phyloP scores from a whole-genome alignment of 2,888 invertebrate species.

The Xanthia togata region DNA sequence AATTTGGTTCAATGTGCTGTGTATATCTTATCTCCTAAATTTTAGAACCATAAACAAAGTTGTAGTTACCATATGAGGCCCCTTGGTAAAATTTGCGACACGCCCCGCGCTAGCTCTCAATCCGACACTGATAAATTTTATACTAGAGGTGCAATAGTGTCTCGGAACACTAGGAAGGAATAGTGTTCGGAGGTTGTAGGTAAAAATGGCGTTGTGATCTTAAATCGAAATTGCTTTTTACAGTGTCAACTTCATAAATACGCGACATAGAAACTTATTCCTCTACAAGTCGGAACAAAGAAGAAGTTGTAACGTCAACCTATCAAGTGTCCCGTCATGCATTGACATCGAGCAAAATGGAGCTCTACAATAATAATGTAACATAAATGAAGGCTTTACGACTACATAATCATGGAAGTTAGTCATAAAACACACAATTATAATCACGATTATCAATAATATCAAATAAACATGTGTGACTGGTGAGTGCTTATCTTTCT shows the following conservation, averaged over 20 bases:
- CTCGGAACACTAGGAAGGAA: too few relatives aligned
- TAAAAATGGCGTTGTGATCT: neutral
- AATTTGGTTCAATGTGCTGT: too few relatives aligned
- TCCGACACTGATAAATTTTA: too few relatives aligned
- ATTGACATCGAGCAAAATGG: slow-evolving; percentile 48
- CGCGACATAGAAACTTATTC: slow-evolving; percentile 28
- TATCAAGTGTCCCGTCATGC: slow-evolving; percentile 33
- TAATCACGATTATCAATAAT: slow-evolving; percentile 7
- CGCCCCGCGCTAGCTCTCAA: too few relatives aligned
- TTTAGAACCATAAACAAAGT: too few relatives aligned
- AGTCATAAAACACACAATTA: neutral
- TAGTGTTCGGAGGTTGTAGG: too few relatives aligned
- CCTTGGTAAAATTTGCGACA: too few relatives aligned
- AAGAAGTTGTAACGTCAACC: slow-evolving; percentile 47
- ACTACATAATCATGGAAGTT: slow-evolving; percentile 20
- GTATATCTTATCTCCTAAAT: too few relatives aligned
- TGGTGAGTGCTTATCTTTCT: slow-evolving; percentile 66
- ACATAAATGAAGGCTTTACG: slow-evolving; percentile 27
- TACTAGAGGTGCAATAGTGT: too few relatives aligned
- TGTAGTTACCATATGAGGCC: too few relatives aligned
- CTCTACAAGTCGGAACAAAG: slow-evolving; percentile 40
- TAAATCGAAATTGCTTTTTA: slow-evolving; percentile 39
- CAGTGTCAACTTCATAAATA: slow-evolving; percentile 73
- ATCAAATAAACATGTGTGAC: slow-evolving; percentile 67
- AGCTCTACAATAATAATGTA: slow-evolving; percentile 31